phyloP scores from a whole-genome alignment of 2,797 vertebrate species.

The Acropternis orthonyx region DNA sequence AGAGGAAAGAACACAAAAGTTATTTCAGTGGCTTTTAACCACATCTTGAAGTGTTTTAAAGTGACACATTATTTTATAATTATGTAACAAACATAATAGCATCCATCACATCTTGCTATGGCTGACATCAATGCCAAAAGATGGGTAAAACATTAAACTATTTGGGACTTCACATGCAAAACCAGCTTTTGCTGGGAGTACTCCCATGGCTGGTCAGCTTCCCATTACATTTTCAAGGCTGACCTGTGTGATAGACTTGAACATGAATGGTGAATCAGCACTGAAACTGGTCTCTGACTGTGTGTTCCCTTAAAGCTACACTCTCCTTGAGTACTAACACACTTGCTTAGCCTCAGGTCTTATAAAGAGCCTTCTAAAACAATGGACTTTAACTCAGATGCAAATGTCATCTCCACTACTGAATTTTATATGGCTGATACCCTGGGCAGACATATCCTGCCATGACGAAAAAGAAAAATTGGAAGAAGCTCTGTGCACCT shows the following conservation, averaged over 20 bases:
- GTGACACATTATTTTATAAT: neutral
- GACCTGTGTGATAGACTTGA: neutral
- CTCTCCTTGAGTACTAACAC: neutral
- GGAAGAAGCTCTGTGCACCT: neutral
- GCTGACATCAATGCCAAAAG: neutral
- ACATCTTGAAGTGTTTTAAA: neutral
- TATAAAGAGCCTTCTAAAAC: neutral
- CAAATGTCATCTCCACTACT: neutral
- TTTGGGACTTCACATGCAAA: neutral
- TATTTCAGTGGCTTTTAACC: neutral
- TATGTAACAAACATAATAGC: neutral
- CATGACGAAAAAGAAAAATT: neutral
- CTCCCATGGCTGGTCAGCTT: neutral
- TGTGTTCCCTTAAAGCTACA: neutral
- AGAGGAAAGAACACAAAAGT: neutral
- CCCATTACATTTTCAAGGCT: neutral
- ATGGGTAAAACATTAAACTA: neutral
- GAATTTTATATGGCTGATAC: neutral
- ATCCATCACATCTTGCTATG: neutral
- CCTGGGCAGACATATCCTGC: neutral
- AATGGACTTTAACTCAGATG: neutral
- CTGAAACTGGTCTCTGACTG: neutral
- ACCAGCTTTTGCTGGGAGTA: neutral
- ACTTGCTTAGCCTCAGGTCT: neutral
- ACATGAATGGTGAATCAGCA: neutral